Percentiles rank a stretch among this genome's conserved stretches.
Conservation (phyloP, 2,888 invertebrate genomes). For the Clivina fossor region DNA sequence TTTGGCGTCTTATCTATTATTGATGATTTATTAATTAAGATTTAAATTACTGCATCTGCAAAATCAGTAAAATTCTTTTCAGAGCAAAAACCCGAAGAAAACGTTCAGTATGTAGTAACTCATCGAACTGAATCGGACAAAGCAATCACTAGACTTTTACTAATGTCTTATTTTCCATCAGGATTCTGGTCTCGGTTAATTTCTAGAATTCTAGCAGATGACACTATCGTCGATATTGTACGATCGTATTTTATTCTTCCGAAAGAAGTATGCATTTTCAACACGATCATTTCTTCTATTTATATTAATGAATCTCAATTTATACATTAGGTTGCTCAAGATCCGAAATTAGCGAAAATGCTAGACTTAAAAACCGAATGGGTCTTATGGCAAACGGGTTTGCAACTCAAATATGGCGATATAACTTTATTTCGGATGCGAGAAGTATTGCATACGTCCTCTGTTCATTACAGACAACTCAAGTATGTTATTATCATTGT, state of each 20-base stretch:
- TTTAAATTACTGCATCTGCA: background rate
- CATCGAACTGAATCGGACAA: constrained; percentile 59
- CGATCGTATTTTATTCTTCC: constrained; percentile 72
- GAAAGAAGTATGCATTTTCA: constrained; percentile 59
- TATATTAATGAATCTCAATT: constrained; percentile 19
- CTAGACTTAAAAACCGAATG: constrained; percentile 79
- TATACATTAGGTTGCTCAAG: constrained; percentile 63
- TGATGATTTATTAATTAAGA: background rate
- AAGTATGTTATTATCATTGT: constrained; percentile 43
- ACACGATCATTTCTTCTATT: background rate
- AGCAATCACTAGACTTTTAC: constrained; percentile 72
- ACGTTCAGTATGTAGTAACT: constrained; percentile 46
- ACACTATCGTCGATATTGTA: constrained; percentile 77
- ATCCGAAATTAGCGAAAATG: constrained; percentile 61
- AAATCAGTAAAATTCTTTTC: constrained; percentile 1
- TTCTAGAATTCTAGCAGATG: constrained; percentile 88
- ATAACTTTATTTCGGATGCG: constrained; percentile 79
- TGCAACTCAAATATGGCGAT: constrained; percentile 83
- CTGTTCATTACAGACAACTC: constrained; percentile 55
- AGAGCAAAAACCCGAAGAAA: constrained; percentile 42
- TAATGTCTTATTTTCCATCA: constrained; percentile 96
- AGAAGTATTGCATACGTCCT: constrained; percentile 70
- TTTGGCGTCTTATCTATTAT: background rate
- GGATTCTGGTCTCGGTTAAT: constrained; percentile 97
- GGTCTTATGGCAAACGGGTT: constrained; percentile 92